Evolutionary conservation across 2,888 invertebrate species (phyloP).

Genomic region (Agrenia bidenticulata): DNA sequence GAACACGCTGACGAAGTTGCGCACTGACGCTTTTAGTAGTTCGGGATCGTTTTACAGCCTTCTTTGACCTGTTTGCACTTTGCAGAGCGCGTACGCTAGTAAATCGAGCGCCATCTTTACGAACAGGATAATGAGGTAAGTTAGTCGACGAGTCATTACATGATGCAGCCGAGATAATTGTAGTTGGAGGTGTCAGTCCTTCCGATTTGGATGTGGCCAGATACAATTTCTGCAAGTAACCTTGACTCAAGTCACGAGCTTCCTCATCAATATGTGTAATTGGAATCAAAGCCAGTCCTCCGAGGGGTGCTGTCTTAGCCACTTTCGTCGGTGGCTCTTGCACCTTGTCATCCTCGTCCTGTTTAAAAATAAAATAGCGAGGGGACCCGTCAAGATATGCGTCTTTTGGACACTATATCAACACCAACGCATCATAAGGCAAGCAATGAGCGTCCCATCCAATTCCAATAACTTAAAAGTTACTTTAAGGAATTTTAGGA

Average conservation of each 20-base stretch:
- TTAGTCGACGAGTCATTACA: not conserved
- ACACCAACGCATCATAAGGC: slow-evolving; percentile 21
- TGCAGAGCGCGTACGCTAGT: too few relatives aligned
- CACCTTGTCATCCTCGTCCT: slow-evolving; percentile 30
- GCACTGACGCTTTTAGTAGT: too few relatives aligned
- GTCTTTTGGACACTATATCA: slow-evolving; percentile 3
- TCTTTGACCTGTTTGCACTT: too few relatives aligned
- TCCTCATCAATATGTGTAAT: slow-evolving; percentile 4
- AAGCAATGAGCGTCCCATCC: slow-evolving; percentile 15
- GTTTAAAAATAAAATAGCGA: slow-evolving; percentile 14
- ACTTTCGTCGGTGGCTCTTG: slow-evolving; percentile 31
- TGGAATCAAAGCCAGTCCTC: slow-evolving; percentile 4
- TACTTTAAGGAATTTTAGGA: slow-evolving; percentile 16
- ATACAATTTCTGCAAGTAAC: not conserved
- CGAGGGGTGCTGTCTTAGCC: slow-evolving; percentile 15
- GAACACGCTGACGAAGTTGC: too few relatives aligned
- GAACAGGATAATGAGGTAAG: too few relatives aligned
- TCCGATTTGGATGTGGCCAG: not conserved
- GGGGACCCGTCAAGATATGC: slow-evolving; percentile 3
- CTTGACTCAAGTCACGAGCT: not conserved
- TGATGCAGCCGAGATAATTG: not conserved
- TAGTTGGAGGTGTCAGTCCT: not conserved
- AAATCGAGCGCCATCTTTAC: too few relatives aligned
- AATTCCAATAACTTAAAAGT: slow-evolving; percentile 10
- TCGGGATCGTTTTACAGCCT: too few relatives aligned